Conservation (phyloP, 2,797 vertebrate genomes). For the Pterois miles region DNA sequence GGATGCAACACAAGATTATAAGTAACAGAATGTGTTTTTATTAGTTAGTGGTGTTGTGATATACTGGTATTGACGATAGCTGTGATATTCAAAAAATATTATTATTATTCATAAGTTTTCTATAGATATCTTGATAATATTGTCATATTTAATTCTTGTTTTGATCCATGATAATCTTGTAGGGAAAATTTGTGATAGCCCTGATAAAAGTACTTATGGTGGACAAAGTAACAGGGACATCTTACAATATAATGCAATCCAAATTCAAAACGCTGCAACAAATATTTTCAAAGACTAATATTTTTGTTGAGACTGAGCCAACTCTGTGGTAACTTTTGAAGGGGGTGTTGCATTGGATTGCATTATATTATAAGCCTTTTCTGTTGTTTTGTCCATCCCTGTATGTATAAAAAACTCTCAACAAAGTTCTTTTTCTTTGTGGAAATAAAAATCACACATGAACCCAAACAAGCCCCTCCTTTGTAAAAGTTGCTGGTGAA, state of each 20-base stretch:
- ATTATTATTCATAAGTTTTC: too few relatives aligned
- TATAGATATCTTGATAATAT: too few relatives aligned
- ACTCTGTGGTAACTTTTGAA: neutral
- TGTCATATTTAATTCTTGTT: too few relatives aligned
- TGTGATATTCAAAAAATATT: too few relatives aligned
- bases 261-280: neutral
- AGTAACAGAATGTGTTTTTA: neutral
- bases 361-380: neutral
- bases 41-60: too few relatives aligned
- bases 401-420: neutral
- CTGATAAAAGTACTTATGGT: neutral
- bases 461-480: neutral
- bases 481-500: constrained; percentile 28
- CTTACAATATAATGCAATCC: neutral
- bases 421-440: neutral
- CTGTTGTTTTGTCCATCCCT: neutral
- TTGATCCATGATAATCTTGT: too few relatives aligned
- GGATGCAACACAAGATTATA: neutral
- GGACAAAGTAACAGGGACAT: neutral
- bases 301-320: neutral
- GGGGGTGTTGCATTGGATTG: neutral
- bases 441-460: neutral
- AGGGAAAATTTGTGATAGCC: too few relatives aligned
- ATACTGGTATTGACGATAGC: too few relatives aligned
- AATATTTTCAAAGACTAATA: neutral